phyloP scores from a whole-genome alignment of 1,140 invertebrate genomes.

The Drosophila busckii region DNA sequence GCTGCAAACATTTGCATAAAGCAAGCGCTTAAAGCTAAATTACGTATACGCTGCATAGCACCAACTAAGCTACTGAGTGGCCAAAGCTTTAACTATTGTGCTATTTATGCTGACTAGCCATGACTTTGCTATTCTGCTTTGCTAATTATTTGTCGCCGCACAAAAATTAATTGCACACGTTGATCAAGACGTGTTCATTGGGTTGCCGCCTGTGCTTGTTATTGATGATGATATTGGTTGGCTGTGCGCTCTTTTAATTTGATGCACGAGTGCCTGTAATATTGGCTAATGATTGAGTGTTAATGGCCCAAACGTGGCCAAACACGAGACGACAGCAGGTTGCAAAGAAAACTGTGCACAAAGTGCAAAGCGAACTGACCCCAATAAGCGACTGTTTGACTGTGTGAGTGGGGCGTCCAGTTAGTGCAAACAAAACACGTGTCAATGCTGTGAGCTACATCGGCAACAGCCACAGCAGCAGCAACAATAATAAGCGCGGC shows the following conservation, averaged over 20 bases:
- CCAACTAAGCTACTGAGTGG: background rate
- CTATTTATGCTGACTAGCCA: background rate
- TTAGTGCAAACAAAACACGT: constrained; percentile 54
- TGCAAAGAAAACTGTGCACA: background rate
- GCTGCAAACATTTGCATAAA: constrained; percentile 44
- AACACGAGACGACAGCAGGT: background rate
- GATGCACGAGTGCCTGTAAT: constrained; percentile 58
- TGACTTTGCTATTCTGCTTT: background rate
- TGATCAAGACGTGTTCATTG: constrained; percentile 19
- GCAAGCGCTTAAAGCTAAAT: constrained; percentile 14
- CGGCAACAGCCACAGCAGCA: constrained; percentile 10
- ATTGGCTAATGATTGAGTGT: constrained; percentile 66
- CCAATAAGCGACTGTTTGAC: constrained; percentile 28
- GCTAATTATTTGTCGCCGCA: constrained; percentile 27
- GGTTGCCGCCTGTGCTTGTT: constrained; percentile 19
- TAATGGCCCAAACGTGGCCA: constrained; percentile 61
- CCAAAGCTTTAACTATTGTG: background rate
- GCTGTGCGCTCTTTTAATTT: constrained; percentile 70
- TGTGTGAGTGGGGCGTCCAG: constrained; percentile 44
- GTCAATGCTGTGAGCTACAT: constrained; percentile 52
- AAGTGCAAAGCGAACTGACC: constrained; percentile 20
- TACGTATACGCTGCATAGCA: constrained; percentile 4
- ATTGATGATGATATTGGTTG: constrained; percentile 61
- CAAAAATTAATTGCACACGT: constrained; percentile 33
- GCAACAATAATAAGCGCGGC: constrained; percentile 4